A percentile compares a stretch with the other conserved stretches of the same genome.
Conservation (phyloP, 1,140 invertebrate genomes). For the Mya arenaria region DNA sequence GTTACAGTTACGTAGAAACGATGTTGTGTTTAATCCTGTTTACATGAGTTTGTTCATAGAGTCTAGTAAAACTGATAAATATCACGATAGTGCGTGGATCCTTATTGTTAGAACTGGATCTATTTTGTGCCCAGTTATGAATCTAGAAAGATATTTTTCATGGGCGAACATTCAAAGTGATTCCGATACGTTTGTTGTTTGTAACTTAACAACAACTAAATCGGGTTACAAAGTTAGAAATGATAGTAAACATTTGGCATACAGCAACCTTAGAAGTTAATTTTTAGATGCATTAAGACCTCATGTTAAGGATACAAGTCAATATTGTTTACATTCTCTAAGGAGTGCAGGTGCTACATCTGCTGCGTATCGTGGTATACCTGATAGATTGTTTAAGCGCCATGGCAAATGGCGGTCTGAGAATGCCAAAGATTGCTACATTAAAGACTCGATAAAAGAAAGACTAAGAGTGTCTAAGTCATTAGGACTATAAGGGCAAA, state of each 20-base stretch:
- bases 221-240: background rate
- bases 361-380: background rate
- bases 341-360: slow-evolving; percentile 3
- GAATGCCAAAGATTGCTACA: too few species aligned
- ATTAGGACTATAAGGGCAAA: background rate
- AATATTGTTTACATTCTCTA: slow-evolving; percentile 24
- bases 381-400: slow-evolving; percentile 29
- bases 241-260: slow-evolving; percentile 17
- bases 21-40: background rate
- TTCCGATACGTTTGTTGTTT: slow-evolving; percentile 16
- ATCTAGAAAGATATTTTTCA: slow-evolving; percentile 9
- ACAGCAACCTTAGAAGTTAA: background rate
- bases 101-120: slow-evolving; percentile 4
- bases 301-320: background rate
- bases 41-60: slow-evolving; percentile 44
- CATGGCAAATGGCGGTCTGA: slow-evolving; percentile 17
- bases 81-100: slow-evolving; percentile 8
- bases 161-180: slow-evolving; percentile 1
- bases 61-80: slow-evolving; percentile 48
- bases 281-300: slow-evolving; percentile 11
- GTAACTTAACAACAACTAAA: slow-evolving; percentile 7
- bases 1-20: background rate
- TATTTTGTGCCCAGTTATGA: background rate
- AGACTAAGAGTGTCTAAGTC: background rate
- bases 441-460: too few species aligned